Conservation (phyloP, 2,113 vertebrate genomes). For the Gavia stellata region DNA sequence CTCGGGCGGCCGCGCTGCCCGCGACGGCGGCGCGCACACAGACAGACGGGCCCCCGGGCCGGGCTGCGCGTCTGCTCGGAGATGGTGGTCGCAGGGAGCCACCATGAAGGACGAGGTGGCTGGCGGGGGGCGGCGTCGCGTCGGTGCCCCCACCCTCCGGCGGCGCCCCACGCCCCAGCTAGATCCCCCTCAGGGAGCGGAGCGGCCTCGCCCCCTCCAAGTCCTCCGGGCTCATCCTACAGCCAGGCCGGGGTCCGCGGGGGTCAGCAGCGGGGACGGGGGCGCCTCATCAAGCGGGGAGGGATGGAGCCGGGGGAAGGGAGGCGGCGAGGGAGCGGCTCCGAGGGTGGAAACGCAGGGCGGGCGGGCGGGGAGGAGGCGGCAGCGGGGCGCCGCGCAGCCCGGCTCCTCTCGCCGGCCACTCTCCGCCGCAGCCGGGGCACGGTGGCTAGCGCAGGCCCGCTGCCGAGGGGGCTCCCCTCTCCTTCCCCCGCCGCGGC, state of each 20-base stretch:
- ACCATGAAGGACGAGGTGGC: conserved; percentile 54
- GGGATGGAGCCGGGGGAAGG: neutral
- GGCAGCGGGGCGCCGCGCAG: neutral
- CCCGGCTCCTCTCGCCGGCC: neutral
- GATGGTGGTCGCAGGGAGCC: conserved; percentile 41
- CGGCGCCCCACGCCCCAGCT: conserved; percentile 11
- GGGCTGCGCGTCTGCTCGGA: conserved; percentile 21
- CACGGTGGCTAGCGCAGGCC: neutral
- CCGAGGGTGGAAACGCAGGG: neutral
- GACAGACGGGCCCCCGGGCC: neutral
- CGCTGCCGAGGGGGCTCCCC: neutral
- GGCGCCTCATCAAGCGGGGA: neutral
- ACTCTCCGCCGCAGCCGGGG: neutral
- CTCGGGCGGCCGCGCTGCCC: conserved; percentile 17
- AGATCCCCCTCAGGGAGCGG: conserved; percentile 39
- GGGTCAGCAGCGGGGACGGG: neutral
- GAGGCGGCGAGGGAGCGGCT: neutral
- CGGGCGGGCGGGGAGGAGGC: neutral
- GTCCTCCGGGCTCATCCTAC: conserved; percentile 58
- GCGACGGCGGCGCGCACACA: conserved; percentile 19
- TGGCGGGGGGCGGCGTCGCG: conserved; percentile 32
- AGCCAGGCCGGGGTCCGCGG: conserved; percentile 27
- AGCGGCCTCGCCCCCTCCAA: conserved; percentile 33
- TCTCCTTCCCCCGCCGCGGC: neutral
- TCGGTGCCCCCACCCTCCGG: conserved; percentile 14